A percentile compares a stretch with the other conserved stretches of the same genome.
These are phyloP conservation scores for Bombylius major DNA, from an alignment of 2,888 invertebrate genomes.

Conservation along the genomic window DNA sequence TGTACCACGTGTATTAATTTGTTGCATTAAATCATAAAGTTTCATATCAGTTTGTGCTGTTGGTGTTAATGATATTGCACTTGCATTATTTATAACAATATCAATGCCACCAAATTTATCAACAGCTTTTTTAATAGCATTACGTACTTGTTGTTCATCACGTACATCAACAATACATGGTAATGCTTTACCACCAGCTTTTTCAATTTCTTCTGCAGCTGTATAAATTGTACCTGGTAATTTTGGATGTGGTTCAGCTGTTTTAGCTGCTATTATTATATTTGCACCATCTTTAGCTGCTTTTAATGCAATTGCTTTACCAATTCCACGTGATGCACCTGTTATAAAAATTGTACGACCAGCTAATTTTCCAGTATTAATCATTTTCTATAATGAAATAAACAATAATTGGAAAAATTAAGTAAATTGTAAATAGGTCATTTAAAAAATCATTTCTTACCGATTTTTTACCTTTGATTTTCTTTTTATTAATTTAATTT, in stretches of 20 bases:
- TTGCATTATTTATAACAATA: constrained; percentile 90
- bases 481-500: not conserved
- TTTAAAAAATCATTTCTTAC: too few species aligned
- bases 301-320: constrained; percentile 86
- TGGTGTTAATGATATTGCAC: constrained; percentile 76
- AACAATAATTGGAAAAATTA: too few species aligned
- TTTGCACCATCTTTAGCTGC: constrained; percentile 82
- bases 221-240: constrained; percentile 66
- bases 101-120: constrained; percentile 88
- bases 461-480: too few species aligned
- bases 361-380: constrained; percentile 40
- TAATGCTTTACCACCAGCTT: constrained; percentile 64
- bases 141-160: constrained; percentile 54
- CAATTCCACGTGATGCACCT: constrained; percentile 93
- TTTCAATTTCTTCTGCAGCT: constrained; percentile 64
- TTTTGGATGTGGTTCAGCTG: constrained; percentile 58
- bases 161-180: constrained; percentile 75
- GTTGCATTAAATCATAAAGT: constrained; percentile 91
- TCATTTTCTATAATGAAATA: not conserved
- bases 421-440: too few species aligned
- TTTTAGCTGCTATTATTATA: constrained; percentile 77
- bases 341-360: constrained; percentile 90
- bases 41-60: constrained; percentile 88
- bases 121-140: constrained; percentile 54
- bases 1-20: constrained; percentile 87